Conservation (phyloP, 2,797 vertebrate species). For the Melanotaenia parkinsoni region DNA sequence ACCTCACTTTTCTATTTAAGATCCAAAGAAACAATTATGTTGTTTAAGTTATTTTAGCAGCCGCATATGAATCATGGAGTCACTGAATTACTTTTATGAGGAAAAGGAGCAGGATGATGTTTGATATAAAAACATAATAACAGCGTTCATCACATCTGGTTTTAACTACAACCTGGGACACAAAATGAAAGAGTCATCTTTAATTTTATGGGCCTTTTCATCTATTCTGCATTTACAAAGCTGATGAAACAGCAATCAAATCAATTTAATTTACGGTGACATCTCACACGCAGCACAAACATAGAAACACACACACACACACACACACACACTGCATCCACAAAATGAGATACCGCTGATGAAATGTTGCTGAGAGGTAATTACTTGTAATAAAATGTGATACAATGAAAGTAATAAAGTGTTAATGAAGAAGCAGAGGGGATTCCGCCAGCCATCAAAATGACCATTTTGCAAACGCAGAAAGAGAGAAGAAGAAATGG, state of each 20-base stretch:
- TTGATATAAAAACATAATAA: background rate
- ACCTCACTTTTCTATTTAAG: too few species aligned
- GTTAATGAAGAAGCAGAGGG: constrained; percentile 13
- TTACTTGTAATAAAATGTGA: constrained; percentile 12
- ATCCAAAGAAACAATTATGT: too few species aligned
- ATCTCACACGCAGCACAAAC: constrained; percentile 3
- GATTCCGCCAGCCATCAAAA: background rate
- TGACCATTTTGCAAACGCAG: background rate
- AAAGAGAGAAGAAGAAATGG: background rate
- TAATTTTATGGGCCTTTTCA: background rate
- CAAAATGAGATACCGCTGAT: background rate
- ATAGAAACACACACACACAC: background rate
- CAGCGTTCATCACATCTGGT: background rate
- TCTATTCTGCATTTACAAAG: background rate
- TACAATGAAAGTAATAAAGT: constrained; percentile 11
- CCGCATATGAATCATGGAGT: too few species aligned
- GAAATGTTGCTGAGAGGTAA: constrained; percentile 20
- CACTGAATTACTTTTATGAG: too few species aligned
- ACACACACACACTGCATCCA: background rate
- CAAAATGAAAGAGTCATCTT: background rate
- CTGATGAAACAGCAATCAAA: constrained; percentile 1
- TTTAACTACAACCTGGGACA: background rate
- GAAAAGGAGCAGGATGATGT: background rate
- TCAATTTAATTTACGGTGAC: background rate
- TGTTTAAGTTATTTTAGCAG: too few species aligned